These are phyloP conservation scores for Capitella teleta DNA, from an alignment of 1,140 invertebrate genomes.

Conservation along the genomic window DNA sequence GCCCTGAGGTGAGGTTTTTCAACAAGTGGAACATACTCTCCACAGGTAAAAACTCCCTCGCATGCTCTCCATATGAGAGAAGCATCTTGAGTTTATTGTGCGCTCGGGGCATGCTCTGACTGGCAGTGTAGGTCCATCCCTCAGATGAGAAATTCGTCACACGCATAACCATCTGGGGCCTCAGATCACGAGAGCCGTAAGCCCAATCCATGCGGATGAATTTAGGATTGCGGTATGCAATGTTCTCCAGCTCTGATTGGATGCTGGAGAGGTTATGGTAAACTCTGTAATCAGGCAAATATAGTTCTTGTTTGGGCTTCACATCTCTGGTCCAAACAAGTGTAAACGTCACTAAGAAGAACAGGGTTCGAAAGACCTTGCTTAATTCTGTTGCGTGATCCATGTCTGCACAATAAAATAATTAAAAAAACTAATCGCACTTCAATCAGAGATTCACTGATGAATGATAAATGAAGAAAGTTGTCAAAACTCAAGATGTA, in stretches of 20 bases:
- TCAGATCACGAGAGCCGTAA: conserved; percentile 19
- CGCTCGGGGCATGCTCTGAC: not conserved
- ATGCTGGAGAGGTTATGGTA: conserved; percentile 29
- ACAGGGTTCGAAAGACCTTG: too few relatives aligned
- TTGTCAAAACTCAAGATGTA: too few relatives aligned
- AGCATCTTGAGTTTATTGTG: conserved; percentile 21
- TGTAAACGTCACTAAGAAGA: too few relatives aligned
- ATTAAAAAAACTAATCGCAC: too few relatives aligned
- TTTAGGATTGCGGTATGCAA: conserved; percentile 18
- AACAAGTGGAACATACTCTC: conserved; percentile 29
- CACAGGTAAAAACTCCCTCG: conserved; percentile 34
- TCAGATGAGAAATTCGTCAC: conserved; percentile 27
- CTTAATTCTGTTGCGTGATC: too few relatives aligned
- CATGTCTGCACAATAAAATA: too few relatives aligned
- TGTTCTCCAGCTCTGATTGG: conserved; percentile 13
- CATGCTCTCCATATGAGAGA: conserved; percentile 36
- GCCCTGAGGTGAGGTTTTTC: conserved; percentile 21
- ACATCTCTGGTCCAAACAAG: too few relatives aligned
- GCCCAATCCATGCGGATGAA: conserved; percentile 17
- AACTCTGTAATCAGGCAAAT: conserved; percentile 26
- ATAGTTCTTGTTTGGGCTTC: conserved; percentile 24
- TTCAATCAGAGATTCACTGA: too few relatives aligned
- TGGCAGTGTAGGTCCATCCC: too few relatives aligned
- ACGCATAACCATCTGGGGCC: conserved; percentile 22
- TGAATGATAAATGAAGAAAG: too few relatives aligned